Base-by-base conservation (phyloP, 2,113 vertebrate species). In the Paralichthys olivaceus region DNA sequence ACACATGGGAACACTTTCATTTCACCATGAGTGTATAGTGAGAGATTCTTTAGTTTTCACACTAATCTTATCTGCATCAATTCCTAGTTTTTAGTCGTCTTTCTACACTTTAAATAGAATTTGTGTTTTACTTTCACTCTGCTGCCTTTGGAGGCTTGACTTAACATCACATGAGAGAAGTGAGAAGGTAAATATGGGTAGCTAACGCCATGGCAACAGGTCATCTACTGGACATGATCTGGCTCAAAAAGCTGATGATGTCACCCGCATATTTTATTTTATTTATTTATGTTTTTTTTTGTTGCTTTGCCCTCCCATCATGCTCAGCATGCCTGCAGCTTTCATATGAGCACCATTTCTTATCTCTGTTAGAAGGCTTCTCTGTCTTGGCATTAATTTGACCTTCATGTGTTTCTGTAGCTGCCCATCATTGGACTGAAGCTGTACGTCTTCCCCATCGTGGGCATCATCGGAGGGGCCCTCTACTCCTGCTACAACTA, bases 401-500 rank as follows among this genome's bases (percentile, higher is more conserved):
- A 63, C 53, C 53, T 20, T 51, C 15, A 3, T 58, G 22, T 88
- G 77, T 88, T 74, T 71, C 78, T 22, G 43, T 83, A 90, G 89
- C 67, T 98, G 83, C 97, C 97, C 15, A 5, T 96, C 65, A 34
- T 98, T 40, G 96, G 94, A 81, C 28, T 98, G 77, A 89, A 94
- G 88, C 15, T 98, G 84, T 96, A 96, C 86, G 87, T 75, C 80
- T 85, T 99, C 34, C 96, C 95, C 13, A 92, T 98, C 87, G 60
- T 96, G 55, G 96, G 96, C 83, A 96, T 99, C 84, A 86, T 96
- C 23, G 94, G 93, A 12, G 98, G 97, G 72, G 95, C 94, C 77
- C 82, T 97, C 72, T 95, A 94, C 92, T 98, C 97, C 88, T 96
- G 93, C 89, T 96, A 95, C 88, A 97, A 96, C 94, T 99, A 99